Evolutionary conservation across 2,888 invertebrate genomes (phyloP).

Genomic region (Merodon equestris): DNA sequence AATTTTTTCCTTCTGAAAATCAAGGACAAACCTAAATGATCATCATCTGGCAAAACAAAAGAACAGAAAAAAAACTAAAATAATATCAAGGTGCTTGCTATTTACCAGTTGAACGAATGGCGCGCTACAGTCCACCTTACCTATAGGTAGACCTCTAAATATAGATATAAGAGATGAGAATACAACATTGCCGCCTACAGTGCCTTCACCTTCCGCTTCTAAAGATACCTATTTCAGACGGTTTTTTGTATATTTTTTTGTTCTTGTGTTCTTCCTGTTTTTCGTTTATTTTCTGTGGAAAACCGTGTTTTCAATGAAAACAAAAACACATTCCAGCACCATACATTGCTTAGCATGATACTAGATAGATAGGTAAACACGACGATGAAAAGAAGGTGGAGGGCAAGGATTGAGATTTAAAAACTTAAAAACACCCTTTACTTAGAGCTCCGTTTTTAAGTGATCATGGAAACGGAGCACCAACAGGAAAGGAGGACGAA

Average conservation of each 20-base stretch:
- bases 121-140: constrained; percentile 42
- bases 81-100: constrained; percentile 69
- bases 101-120: constrained; percentile 39
- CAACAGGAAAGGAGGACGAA: no score
- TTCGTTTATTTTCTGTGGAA: constrained; percentile 19
- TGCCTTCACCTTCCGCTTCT: constrained; percentile 17
- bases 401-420: no score
- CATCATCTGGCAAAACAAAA: constrained; percentile 30
- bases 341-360: background rate
- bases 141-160: constrained; percentile 26
- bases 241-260: no score
- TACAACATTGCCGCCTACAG: constrained; percentile 19
- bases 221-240: constrained; percentile 27
- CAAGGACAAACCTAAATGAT: constrained; percentile 43
- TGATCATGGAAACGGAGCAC: no score
- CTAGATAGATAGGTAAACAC: no score
- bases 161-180: constrained; percentile 5
- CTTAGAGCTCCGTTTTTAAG: no score
- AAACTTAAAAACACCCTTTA: no score
- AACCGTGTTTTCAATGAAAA: constrained; percentile 31
- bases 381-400: no score
- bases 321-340: constrained; percentile 40
- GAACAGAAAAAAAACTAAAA: constrained; percentile 41
- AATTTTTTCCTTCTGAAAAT: constrained; percentile 42
- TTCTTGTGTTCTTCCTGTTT: constrained; percentile 5